Conservation (phyloP, 2,113 vertebrate genomes). For the Sminthopsis crassicaudata region DNA sequence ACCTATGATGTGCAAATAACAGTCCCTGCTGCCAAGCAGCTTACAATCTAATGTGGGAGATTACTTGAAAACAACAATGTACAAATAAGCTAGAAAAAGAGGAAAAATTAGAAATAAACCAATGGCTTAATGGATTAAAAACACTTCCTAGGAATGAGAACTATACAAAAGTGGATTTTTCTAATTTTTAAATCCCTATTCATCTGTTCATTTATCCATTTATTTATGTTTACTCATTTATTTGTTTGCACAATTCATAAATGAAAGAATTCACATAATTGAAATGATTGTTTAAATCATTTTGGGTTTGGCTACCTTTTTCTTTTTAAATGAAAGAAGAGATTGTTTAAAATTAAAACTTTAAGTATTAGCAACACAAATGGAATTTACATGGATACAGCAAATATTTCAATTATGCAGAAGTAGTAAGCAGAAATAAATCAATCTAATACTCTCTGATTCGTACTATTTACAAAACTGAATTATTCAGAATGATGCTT, state of each 20-base stretch:
- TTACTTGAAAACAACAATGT: neutral
- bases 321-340: slow-evolving; percentile 60
- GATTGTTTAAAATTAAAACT: slow-evolving; percentile 74
- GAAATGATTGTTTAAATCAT: neutral
- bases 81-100: neutral
- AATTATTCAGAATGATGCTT: slow-evolving; percentile 57
- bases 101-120: neutral
- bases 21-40: neutral
- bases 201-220: neutral
- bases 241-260: neutral
- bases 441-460: slow-evolving; percentile 72
- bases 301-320: neutral
- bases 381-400: slow-evolving; percentile 69
- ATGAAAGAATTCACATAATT: neutral
- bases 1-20: neutral
- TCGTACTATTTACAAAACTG: slow-evolving; percentile 35
- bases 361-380: slow-evolving; percentile 69
- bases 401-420: slow-evolving; percentile 68
- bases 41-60: neutral
- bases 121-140: neutral
- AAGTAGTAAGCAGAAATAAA: slow-evolving; percentile 78
- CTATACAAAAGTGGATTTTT: neutral
- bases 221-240: neutral
- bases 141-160: neutral
- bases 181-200: neutral